These are phyloP conservation scores for Oreortyx pictus DNA, from an alignment of 2,797 vertebrate genomes.

Conservation along the genomic window DNA sequence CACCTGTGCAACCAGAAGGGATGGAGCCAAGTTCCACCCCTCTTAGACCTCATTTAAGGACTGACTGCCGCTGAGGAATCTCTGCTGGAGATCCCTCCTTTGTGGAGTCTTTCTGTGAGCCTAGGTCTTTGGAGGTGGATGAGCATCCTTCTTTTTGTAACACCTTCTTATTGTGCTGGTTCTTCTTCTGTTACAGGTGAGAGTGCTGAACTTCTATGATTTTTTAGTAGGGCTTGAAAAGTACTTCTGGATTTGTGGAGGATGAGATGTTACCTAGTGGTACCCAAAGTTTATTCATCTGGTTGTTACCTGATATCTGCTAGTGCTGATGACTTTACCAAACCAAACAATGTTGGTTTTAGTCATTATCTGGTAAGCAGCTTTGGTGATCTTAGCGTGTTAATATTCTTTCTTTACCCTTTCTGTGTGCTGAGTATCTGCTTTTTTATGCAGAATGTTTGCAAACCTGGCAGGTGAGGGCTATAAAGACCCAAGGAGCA, in stretches of 20 bases:
- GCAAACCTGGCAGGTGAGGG: not conserved
- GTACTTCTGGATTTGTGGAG: conserved; percentile 16
- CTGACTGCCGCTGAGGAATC: too few relatives aligned
- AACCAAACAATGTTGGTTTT: not conserved
- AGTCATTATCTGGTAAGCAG: not conserved
- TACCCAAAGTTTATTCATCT: conserved; percentile 2
- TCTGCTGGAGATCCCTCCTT: too few relatives aligned
- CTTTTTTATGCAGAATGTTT: not conserved
- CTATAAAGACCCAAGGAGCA: rapidly evolving
- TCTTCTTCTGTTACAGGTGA: not conserved
- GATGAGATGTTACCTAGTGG: rapidly evolving
- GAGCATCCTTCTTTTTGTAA: too few relatives aligned
- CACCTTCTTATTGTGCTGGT: too few relatives aligned
- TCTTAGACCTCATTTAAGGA: too few relatives aligned
- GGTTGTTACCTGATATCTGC: not conserved
- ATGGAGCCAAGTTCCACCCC: too few relatives aligned
- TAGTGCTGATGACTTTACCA: not conserved
- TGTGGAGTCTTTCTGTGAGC: too few relatives aligned
- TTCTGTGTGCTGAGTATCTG: not conserved
- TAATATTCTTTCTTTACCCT: not conserved
- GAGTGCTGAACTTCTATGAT: not conserved
- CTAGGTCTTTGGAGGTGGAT: too few relatives aligned
- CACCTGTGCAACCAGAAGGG: too few relatives aligned
- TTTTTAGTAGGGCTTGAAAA: conserved; percentile 5
- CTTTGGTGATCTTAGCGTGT: not conserved